These are phyloP conservation scores for Drosophila vallismaia DNA, from an alignment of 2,888 invertebrate genomes.

Conservation along the genomic window DNA sequence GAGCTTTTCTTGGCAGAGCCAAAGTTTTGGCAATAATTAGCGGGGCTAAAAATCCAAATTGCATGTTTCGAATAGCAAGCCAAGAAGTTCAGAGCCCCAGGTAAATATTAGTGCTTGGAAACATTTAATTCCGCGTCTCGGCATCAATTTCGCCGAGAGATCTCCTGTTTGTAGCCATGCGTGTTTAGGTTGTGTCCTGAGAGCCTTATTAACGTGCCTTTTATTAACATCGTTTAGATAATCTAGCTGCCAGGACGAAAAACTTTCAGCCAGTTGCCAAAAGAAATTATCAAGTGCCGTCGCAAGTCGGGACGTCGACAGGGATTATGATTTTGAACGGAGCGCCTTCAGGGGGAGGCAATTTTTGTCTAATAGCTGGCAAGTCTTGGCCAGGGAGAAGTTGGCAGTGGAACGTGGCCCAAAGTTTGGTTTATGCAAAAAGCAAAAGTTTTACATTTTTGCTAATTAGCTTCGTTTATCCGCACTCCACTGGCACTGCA, in stretches of 20 bases:
- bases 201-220: conserved; percentile 35
- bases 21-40: conserved; percentile 42
- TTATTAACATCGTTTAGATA: conserved; percentile 55
- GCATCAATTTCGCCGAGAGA: background rate
- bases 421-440: conserved; percentile 31
- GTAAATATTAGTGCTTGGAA: conserved; percentile 11
- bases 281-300: conserved; percentile 46
- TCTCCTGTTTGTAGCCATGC: conserved; percentile 7
- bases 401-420: conserved; percentile 35
- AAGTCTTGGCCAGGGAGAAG: background rate
- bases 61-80: conserved; percentile 44
- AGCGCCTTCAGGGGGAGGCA: conserved; percentile 11
- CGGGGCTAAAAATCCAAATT: conserved; percentile 34
- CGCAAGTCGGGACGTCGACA: conserved; percentile 17
- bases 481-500: conserved; percentile 19
- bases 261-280: conserved; percentile 31
- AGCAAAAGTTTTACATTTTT: conserved; percentile 37
- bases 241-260: conserved; percentile 24
- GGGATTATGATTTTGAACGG: conserved; percentile 41
- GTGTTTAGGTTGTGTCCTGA: conserved; percentile 8
- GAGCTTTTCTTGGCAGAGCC: conserved; percentile 55
- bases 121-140: background rate
- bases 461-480: conserved; percentile 53
- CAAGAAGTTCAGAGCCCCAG: conserved; percentile 29
- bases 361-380: conserved; percentile 15